Evolutionary conservation across 1,140 invertebrate species (phyloP).

Genomic region (Potamilus streckersoni): DNA sequence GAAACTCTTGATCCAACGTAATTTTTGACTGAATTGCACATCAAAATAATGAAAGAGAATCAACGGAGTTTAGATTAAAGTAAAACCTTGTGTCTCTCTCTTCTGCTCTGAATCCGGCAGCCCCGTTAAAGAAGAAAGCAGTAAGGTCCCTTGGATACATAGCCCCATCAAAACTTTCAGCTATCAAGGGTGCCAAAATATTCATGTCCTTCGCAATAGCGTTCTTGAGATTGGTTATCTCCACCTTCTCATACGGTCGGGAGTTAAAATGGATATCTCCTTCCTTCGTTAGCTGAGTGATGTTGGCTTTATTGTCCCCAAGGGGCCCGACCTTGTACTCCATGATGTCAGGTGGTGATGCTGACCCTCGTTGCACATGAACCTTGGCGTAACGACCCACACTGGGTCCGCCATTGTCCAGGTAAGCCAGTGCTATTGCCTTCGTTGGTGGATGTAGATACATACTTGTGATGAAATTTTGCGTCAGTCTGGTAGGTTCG

Average conservation of each 20-base stretch:
- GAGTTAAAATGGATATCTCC: conserved; percentile 10
- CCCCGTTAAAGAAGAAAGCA: conserved; percentile 16
- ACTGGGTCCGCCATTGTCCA: conserved; percentile 36
- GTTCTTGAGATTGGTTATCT: neutral
- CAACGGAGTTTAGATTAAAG: no score
- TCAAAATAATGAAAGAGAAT: no score
- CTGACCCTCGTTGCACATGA: conserved; percentile 43
- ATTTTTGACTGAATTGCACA: no score
- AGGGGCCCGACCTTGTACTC: conserved; percentile 53
- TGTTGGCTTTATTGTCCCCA: conserved; percentile 4
- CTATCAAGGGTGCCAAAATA: neutral
- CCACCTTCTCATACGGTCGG: conserved; percentile 3
- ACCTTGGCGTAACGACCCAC: conserved; percentile 49
- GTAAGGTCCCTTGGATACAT: conserved; percentile 8
- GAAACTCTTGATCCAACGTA: no score
- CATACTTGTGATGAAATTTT: conserved; percentile 8
- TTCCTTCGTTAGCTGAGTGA: conserved; percentile 8
- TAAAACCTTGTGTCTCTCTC: conserved; percentile 9
- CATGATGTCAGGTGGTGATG: conserved; percentile 36
- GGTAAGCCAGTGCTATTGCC: conserved; percentile 35
- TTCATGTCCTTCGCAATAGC: neutral
- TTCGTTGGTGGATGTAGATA: conserved; percentile 45
- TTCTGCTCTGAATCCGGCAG: conserved; percentile 22
- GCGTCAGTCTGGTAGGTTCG: no score
- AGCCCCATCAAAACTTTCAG: conserved; percentile 16